phyloP scores from a whole-genome alignment of 2,113 vertebrate species.

The Gadus macrocephalus region DNA sequence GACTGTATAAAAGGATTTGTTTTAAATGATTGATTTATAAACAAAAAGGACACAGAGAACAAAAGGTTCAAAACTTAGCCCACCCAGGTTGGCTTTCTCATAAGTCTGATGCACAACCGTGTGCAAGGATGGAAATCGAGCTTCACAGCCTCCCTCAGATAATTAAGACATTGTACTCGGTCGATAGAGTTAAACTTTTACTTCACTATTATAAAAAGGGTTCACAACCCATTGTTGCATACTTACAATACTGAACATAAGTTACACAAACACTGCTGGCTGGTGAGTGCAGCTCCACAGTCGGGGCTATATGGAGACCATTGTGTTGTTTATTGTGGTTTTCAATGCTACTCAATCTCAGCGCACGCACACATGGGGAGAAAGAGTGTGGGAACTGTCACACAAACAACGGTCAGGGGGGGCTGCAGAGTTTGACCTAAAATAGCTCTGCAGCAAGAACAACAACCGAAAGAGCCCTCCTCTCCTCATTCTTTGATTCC shows the following conservation, averaged over 20 bases:
- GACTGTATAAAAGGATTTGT: too few relatives aligned
- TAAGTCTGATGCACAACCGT: too few relatives aligned
- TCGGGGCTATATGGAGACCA: constrained; percentile 14
- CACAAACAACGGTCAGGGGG: constrained; percentile 16
- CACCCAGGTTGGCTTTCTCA: too few relatives aligned
- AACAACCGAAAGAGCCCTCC: constrained; percentile 43
- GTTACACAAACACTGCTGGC: constrained; percentile 7
- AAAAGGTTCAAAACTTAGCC: too few relatives aligned
- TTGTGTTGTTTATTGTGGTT: constrained; percentile 46
- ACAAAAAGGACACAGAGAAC: too few relatives aligned
- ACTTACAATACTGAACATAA: background rate
- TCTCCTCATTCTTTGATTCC: constrained; percentile 67
- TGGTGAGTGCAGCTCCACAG: constrained; percentile 7
- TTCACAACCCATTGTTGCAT: constrained; percentile 3
- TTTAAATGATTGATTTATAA: too few relatives aligned
- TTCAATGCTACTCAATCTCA: constrained; percentile 29
- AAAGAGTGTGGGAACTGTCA: constrained; percentile 68
- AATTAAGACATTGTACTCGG: too few relatives aligned
- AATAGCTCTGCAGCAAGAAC: constrained; percentile 52
- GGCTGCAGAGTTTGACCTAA: constrained; percentile 44
- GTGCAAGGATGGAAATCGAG: too few relatives aligned
- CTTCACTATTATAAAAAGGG: background rate
- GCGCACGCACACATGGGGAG: constrained; percentile 34
- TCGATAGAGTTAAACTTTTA: too few relatives aligned
- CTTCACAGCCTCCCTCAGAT: too few relatives aligned